Evolutionary conservation across 2,797 vertebrate genomes (phyloP).

Genomic region (Lithobates pipiens): DNA sequence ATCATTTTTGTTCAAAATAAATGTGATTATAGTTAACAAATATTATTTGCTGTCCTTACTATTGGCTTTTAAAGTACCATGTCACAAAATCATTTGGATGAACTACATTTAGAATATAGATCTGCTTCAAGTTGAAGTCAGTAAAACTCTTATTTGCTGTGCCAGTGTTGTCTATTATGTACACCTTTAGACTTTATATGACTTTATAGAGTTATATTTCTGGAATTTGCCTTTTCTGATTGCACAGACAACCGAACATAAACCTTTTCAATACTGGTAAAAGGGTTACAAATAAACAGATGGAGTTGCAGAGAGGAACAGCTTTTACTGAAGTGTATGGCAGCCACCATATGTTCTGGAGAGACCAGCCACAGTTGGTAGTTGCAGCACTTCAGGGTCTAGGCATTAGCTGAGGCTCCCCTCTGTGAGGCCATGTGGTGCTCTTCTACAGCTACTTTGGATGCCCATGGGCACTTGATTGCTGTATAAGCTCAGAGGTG

Average conservation of each 20-base stretch:
- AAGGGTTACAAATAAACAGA: slow-evolving; percentile 39
- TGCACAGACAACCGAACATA: background rate
- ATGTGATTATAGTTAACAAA: too few relatives aligned
- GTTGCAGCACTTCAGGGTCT: slow-evolving; percentile 39
- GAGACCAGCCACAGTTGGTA: slow-evolving; percentile 48
- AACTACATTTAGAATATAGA: background rate
- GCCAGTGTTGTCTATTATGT: background rate
- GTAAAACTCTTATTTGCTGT: background rate
- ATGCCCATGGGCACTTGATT: slow-evolving; percentile 42
- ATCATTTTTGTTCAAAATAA: too few relatives aligned
- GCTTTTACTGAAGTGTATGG: slow-evolving; percentile 29
- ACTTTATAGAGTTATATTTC: background rate
- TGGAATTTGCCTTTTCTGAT: background rate
- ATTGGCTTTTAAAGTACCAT: too few relatives aligned
- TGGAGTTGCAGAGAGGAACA: slow-evolving; percentile 37
- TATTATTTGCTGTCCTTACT: too few relatives aligned
- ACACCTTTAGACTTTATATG: background rate
- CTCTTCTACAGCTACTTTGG: slow-evolving; percentile 11
- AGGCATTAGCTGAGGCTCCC: slow-evolving; percentile 1
- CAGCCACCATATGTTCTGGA: slow-evolving; percentile 50
- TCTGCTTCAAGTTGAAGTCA: background rate
- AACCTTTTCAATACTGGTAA: background rate
- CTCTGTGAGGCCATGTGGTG: slow-evolving; percentile 16
- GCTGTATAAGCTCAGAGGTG: slow-evolving; percentile 28
- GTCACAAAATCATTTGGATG: too few relatives aligned